Evolutionary conservation across 2,888 invertebrate species (phyloP).

Genomic region (Serripes groenlandicus): DNA sequence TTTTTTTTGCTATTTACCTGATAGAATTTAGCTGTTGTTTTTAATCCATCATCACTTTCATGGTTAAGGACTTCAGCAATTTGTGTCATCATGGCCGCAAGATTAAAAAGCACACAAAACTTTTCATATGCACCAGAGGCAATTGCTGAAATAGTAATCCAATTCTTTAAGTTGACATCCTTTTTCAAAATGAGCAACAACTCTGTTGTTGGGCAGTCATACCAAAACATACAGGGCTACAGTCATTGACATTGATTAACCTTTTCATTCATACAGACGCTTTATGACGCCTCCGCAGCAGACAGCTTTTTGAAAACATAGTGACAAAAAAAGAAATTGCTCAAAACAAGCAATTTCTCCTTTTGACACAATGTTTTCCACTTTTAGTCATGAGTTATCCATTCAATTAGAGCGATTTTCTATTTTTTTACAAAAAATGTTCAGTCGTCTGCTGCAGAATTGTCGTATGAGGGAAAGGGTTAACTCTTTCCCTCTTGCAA

Average conservation of each 20-base stretch:
- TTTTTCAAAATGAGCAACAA: neutral
- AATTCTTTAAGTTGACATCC: neutral
- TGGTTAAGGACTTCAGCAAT: slow-evolving; percentile 94
- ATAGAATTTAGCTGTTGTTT: slow-evolving; percentile 95
- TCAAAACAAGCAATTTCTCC: neutral
- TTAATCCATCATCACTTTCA: slow-evolving; percentile 97
- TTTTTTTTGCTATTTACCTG: too few species aligned
- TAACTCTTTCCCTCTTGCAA: too few species aligned
- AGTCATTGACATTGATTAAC: too few species aligned
- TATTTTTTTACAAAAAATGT: too few species aligned
- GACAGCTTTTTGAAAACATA: neutral
- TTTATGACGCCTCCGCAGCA: too few species aligned
- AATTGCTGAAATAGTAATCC: slow-evolving; percentile 89
- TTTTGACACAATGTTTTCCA: neutral
- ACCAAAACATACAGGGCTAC: too few species aligned
- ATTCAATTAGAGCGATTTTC: too few species aligned
- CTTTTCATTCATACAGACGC: too few species aligned
- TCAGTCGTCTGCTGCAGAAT: too few species aligned
- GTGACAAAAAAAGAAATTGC: neutral
- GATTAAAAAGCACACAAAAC: slow-evolving; percentile 97
- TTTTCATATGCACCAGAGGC: slow-evolving; percentile 96
- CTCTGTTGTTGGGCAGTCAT: too few species aligned
- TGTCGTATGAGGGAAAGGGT: too few species aligned
- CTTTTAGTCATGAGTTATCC: too few species aligned
- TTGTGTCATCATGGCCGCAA: slow-evolving; percentile 96